Base-by-base conservation (phyloP, 92 coral and sea anemone species). In the Epizoanthus scotinus region DNA sequence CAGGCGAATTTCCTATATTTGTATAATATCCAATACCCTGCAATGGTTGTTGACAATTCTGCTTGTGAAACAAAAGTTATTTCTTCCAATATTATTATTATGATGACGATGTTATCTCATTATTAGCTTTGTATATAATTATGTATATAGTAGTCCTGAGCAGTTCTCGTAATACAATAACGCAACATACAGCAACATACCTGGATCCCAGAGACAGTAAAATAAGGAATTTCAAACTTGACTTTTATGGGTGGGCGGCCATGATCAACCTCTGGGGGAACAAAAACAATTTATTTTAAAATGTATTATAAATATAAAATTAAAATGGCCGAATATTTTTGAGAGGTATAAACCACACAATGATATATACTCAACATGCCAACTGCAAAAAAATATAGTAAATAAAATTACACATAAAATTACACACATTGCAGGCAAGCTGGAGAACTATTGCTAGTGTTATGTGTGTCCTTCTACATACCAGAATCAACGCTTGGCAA, bases 191-290 rank as follows among this genome's bases (percentile, higher is more conserved):
- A 60, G 13, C 25, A 8, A 42, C 87, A 61, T 55, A 94, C 99
- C 99, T 95, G 99, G 55, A 95, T 95, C 34, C 99, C 99, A 69
- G 99, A 95, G 17, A 95, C 99, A 10, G 99, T 95, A 61, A 95
- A 95, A 53, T 95, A 95, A 50, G 99, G 99, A 86, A 95, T 95
- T 77, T 95, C 99, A 82, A 95, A 95, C 91, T 95, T 95, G 71
- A 95, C 92, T 84, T 93, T 95, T 73, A 95, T 95, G 4, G 99
- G 99, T 57, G 99, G 99, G 80, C 93, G 87, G 3, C 98, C 98
- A 71, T 95, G 82, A 3, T 65, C 89, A 34, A 62, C 92, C 91
- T 95, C 99, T 95, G 91, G 15, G 15, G 78, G 68, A 26, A 31
- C 28, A 50, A 25, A 70, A 57, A 53, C n/a, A 63, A 78, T 7